These are phyloP conservation scores for Pheosia gnoma DNA, from an alignment of 2,888 invertebrate species.

Conservation along the genomic window DNA sequence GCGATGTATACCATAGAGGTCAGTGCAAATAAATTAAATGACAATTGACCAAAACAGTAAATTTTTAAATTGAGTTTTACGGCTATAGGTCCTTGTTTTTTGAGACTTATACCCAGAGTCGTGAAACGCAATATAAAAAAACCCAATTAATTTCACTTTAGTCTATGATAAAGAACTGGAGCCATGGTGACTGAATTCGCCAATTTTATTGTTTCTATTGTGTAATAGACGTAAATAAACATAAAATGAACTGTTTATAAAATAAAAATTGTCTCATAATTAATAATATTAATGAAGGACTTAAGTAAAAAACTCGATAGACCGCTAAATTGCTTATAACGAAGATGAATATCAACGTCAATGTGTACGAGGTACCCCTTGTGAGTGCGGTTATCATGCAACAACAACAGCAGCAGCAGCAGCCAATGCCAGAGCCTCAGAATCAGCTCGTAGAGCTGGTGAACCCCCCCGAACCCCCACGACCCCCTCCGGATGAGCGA, in stretches of 20 bases:
- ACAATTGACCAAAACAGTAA: too few relatives aligned
- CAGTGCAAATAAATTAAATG: too few relatives aligned
- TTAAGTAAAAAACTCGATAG: conserved; percentile 11
- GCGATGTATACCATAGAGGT: too few relatives aligned
- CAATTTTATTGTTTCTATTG: conserved; percentile 30
- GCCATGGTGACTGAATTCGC: conserved; percentile 31
- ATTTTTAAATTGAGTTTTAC: too few relatives aligned
- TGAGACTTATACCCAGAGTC: too few relatives aligned
- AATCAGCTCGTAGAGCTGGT: conserved; percentile 32
- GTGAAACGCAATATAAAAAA: too few relatives aligned
- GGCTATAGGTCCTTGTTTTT: too few relatives aligned
- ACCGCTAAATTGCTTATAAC: conserved; percentile 17
- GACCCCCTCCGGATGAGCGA: conserved; percentile 36
- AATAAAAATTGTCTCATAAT: neutral
- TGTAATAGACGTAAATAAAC: conserved; percentile 34
- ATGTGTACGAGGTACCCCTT: conserved; percentile 52
- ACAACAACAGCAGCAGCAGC: conserved; percentile 35
- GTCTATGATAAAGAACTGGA: conserved; percentile 25
- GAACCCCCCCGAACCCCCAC: conserved; percentile 39
- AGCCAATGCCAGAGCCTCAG: conserved; percentile 37
- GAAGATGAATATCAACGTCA: conserved; percentile 55
- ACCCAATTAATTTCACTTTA: neutral
- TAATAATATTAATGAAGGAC: conserved; percentile 21
- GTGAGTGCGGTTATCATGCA: conserved; percentile 38
- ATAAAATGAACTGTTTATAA: conserved; percentile 13